phyloP scores from a whole-genome alignment of 1,140 invertebrate genomes.

The Calosoma granatense region DNA sequence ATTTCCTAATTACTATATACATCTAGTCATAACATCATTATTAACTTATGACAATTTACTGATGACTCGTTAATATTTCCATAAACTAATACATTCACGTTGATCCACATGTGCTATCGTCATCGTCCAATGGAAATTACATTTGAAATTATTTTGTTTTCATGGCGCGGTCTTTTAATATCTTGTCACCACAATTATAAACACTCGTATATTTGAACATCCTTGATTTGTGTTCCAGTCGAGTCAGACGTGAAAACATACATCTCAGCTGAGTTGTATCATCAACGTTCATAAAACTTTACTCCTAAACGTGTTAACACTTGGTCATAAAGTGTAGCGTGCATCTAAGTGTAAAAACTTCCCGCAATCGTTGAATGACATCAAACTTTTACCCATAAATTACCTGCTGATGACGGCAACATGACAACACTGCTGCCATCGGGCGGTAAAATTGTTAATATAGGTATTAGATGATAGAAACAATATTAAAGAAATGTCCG shows the following conservation, averaged over 20 bases:
- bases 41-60: too few species aligned
- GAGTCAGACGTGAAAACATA: neutral
- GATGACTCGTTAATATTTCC: too few species aligned
- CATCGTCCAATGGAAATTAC: neutral
- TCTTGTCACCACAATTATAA: neutral
- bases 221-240: neutral
- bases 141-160: neutral
- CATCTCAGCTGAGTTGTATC: neutral
- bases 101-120: neutral
- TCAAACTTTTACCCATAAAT: neutral
- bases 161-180: neutral
- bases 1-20: too few species aligned
- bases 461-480: too few species aligned
- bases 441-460: too few species aligned
- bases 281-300: neutral
- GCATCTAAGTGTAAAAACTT: neutral
- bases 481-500: too few species aligned
- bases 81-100: too few species aligned
- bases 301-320: neutral
- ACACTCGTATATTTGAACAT: neutral
- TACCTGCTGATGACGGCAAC: neutral
- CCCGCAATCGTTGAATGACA: neutral
- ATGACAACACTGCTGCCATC: neutral
- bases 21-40: too few species aligned
- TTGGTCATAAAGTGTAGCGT: neutral